Conservation (phyloP, 2,113 vertebrate genomes). For the Miniopterus natalensis region DNA sequence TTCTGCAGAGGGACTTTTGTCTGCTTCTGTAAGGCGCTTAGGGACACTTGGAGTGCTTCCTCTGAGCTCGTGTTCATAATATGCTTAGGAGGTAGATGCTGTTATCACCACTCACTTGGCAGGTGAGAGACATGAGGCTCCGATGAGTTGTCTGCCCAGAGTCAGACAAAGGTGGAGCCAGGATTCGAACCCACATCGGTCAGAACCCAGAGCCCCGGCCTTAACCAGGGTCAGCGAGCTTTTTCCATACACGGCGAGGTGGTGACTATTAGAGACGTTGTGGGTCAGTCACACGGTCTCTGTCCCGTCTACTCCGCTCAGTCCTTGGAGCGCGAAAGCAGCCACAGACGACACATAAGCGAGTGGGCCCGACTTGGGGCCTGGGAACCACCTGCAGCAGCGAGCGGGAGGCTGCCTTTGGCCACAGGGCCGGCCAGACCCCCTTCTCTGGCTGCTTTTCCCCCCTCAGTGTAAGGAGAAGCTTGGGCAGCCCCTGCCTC, state of each 20-base stretch:
- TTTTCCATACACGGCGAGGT: background rate
- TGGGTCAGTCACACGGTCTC: background rate
- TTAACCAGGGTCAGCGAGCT: background rate
- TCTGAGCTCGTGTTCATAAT: background rate
- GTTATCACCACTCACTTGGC: background rate
- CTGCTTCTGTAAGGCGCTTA: background rate
- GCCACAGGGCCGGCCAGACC: background rate
- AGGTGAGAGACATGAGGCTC: background rate
- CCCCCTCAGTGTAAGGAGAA: slow-evolving; percentile 20
- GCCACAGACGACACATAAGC: rapidly evolving
- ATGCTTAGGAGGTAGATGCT: background rate
- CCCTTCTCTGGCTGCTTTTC: background rate
- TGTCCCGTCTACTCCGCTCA: background rate
- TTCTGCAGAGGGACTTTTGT: background rate
- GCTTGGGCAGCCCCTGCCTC: background rate
- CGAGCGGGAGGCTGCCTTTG: background rate
- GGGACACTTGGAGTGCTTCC: background rate
- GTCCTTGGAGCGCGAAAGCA: background rate
- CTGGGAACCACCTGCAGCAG: background rate
- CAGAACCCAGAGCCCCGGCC: background rate
- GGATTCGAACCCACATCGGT: no score
- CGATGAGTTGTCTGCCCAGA: background rate
- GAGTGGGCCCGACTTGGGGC: background rate
- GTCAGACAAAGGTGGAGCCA: background rate
- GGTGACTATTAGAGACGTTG: background rate